phyloP scores from a whole-genome alignment of 2,888 invertebrate species.

The Ophion slaviceki region DNA sequence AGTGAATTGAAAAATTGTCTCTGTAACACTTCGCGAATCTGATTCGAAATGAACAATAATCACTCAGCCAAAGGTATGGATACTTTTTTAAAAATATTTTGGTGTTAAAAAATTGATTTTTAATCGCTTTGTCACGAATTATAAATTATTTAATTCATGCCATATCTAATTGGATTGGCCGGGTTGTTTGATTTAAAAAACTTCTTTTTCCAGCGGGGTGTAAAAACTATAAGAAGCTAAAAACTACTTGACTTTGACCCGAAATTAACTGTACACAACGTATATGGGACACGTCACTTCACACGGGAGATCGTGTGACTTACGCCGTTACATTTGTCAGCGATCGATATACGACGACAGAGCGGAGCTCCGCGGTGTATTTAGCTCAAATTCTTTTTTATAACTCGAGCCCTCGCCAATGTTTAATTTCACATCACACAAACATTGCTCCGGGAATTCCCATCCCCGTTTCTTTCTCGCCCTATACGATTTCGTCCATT shows the following conservation, averaged over 20 bases:
- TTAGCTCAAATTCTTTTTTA: constrained; percentile 23
- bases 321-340: neutral
- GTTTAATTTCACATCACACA: constrained; percentile 55
- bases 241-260: neutral
- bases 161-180: neutral
- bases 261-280: neutral
- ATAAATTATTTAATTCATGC: neutral
- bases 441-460: constrained; percentile 25
- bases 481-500: constrained; percentile 36
- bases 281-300: neutral
- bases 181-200: neutral
- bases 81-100: neutral
- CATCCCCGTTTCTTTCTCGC: constrained; percentile 22
- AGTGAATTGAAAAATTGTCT: neutral
- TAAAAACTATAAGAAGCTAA: neutral
- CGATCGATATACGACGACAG: constrained; percentile 8
- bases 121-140: neutral
- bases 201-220: neutral
- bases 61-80: no score
- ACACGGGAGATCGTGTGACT: neutral
- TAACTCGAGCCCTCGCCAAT: constrained; percentile 48
- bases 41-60: neutral
- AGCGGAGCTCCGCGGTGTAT: constrained; percentile 26
- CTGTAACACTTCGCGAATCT: neutral
- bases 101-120: neutral